Evolutionary conservation across 1,140 invertebrate genomes (phyloP), one percentile per base, ranked within the genome.

Genomic region (Cotesia glomerata): DNA sequence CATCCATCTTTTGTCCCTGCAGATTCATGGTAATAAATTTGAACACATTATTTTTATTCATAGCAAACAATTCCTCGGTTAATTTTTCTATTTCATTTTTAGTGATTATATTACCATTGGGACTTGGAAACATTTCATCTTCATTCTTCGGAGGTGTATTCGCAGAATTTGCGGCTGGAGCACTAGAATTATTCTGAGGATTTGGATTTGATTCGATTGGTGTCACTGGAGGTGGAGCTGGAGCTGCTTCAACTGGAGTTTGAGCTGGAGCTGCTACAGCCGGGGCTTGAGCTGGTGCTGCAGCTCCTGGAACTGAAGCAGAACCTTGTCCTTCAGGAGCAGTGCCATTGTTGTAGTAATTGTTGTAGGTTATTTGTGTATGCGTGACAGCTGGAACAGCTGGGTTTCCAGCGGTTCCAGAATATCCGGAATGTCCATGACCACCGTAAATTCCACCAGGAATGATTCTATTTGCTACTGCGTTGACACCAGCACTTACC

Each of bases 31-130:
- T 84, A 5, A 89, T 84, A 32, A 85, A 71, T n/a, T 83, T 81
- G 5, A 81, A 82, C 32, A 84, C 87, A 69, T 88, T 88, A 64
- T 88, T 88, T 4, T 77, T 83, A 3, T 89, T 88, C 52, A 83
- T 84, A 5, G 73, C 75, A 51, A 83, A 82, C 2, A 89, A 63
- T 36, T 81, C 78, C 49, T 89, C 86, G 0, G 86, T 81, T 1
- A 88, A 51, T 7, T 84, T 85, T 7, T 82, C 76, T 13, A 89
- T 70, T 16, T 89, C 88, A 0, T 82, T 80, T 73, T 88, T 79
- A 4, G 85, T 83, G 0, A 86, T 81, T 0, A 80, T 52, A 5
- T 80, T 81, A 5, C 81, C 83, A 1, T 77, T 69, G 5, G 81
- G 83, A 71, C 75, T 82, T 3, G 82, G 80, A 35, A 73, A 75